These are phyloP conservation scores for Orchestes rusci DNA, from an alignment of 2,888 invertebrate species.

Conservation along the genomic window DNA sequence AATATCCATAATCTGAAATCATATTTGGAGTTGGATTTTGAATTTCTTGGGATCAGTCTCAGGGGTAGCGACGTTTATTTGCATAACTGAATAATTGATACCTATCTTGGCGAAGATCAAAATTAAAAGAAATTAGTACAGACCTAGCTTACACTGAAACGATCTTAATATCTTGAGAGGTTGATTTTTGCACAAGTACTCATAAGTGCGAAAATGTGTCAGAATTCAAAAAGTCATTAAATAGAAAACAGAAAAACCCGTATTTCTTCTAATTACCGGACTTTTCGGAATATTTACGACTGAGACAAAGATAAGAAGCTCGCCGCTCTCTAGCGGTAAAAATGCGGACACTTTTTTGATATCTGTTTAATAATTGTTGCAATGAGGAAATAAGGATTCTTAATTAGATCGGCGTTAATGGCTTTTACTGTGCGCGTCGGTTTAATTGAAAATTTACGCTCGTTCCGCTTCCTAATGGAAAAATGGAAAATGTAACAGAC, in stretches of 20 bases:
- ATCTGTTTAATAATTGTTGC: slow-evolving; percentile 27
- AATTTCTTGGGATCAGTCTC: slow-evolving; percentile 27
- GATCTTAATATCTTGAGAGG: too few relatives aligned
- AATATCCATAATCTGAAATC: slow-evolving; percentile 41
- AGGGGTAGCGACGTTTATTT: slow-evolving; percentile 19
- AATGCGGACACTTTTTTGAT: slow-evolving; percentile 25
- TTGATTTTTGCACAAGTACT: too few relatives aligned
- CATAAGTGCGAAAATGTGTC: too few relatives aligned
- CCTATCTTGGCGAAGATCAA: slow-evolving; percentile 28
- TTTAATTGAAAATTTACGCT: slow-evolving; percentile 26
- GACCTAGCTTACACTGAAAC: background rate
- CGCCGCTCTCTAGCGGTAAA: slow-evolving; percentile 17
- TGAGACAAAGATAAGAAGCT: slow-evolving; percentile 15
- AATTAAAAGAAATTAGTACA: slow-evolving; percentile 20
- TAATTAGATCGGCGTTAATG: slow-evolving; percentile 27
- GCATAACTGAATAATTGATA: slow-evolving; percentile 29
- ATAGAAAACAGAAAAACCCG: slow-evolving; percentile 10
- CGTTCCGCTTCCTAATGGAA: slow-evolving; percentile 24
- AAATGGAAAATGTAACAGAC: slow-evolving; percentile 23
- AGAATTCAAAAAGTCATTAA: too few relatives aligned
- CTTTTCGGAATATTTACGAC: slow-evolving; percentile 23
- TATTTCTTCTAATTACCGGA: slow-evolving; percentile 18
- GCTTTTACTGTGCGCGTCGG: slow-evolving; percentile 19
- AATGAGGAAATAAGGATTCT: slow-evolving; percentile 27
- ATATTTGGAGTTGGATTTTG: slow-evolving; percentile 36